phyloP scores from a whole-genome alignment of 2,888 invertebrate species.

The Brachyptera risi region DNA sequence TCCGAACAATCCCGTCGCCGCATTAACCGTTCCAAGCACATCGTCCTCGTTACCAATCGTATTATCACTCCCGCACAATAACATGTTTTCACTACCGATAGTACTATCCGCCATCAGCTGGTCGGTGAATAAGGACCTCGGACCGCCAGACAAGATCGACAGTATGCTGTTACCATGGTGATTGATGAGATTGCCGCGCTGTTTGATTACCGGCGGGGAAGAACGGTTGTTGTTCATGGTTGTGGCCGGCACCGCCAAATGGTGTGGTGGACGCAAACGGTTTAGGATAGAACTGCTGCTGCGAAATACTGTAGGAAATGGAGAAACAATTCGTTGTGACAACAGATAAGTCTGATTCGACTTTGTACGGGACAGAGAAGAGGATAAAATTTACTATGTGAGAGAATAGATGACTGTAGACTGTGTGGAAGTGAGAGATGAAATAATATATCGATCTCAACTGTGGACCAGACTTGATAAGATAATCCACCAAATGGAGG shows the following conservation, averaged over 20 bases:
- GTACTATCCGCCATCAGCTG: not conserved
- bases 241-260: slow-evolving; percentile 18
- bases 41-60: slow-evolving; percentile 13
- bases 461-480: no score
- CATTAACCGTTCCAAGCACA: slow-evolving; percentile 12
- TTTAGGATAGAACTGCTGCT: slow-evolving; percentile 39
- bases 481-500: no score
- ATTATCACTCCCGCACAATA: not conserved
- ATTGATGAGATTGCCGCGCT: slow-evolving; percentile 15
- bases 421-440: no score
- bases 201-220: slow-evolving; percentile 17
- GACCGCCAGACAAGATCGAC: slow-evolving; percentile 27
- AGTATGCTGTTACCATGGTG: slow-evolving; percentile 24
- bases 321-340: not conserved
- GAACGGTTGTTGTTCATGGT: slow-evolving; percentile 7
- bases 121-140: slow-evolving; percentile 17
- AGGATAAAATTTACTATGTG: no score
- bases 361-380: no score
- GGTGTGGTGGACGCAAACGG: slow-evolving; percentile 38
- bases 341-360: no score
- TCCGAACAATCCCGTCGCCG: slow-evolving; percentile 19
- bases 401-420: no score
- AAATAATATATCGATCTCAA: no score
- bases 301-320: slow-evolving; percentile 31
- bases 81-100: not conserved